phyloP scores from a whole-genome alignment of 2,113 vertebrate species.

The Rallus limicola region DNA sequence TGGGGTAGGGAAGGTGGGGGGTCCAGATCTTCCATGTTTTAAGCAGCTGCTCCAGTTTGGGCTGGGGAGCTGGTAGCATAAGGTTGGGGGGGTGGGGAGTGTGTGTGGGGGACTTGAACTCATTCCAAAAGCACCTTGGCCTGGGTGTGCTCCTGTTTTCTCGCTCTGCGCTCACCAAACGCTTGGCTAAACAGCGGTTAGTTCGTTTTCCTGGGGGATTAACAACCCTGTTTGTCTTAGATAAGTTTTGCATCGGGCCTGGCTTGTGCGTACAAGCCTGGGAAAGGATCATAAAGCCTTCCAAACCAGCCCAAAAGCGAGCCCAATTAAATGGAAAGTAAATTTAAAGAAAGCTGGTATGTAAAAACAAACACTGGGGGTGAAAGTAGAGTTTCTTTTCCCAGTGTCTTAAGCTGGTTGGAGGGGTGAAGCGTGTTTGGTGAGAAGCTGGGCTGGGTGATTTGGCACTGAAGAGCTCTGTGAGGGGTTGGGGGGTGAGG shows the following conservation, averaged over 20 bases:
- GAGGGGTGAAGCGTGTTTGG: neutral
- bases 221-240: neutral
- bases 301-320: neutral
- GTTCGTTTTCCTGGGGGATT: neutral
- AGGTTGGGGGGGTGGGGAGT: neutral
- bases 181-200: neutral
- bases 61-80: neutral
- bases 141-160: conserved; percentile 4
- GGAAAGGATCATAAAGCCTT: neutral
- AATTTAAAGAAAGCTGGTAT: neutral
- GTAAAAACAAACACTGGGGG: neutral
- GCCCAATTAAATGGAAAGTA: no score
- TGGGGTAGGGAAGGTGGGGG: no score
- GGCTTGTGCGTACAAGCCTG: conserved; percentile 6
- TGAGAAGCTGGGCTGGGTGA: neutral
- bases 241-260: neutral
- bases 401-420: fast-evolving
- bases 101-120: neutral
- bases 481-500: neutral
- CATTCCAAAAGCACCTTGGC: neutral
- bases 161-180: neutral
- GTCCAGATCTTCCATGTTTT: neutral
- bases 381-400: neutral
- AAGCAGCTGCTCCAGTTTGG: neutral
- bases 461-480: neutral